phyloP scores from a whole-genome alignment of 92 coral and sea anemone species.

The Ricordea florida region DNA sequence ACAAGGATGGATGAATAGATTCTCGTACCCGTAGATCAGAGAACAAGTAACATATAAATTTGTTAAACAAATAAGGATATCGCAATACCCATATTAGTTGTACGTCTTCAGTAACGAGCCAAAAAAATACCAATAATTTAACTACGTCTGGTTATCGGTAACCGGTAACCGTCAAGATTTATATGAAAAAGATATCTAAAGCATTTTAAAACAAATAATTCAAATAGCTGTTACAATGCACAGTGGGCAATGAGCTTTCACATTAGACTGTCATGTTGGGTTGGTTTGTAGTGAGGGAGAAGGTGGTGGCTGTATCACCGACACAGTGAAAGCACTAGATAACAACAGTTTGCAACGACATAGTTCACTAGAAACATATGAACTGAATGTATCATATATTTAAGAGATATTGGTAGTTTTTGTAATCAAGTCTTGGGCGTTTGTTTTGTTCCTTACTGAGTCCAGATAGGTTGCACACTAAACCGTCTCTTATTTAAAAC shows the following conservation, averaged over 20 bases:
- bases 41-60: not conserved
- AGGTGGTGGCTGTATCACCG: not conserved
- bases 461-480: not conserved
- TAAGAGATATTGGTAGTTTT: slow-evolving; percentile 11
- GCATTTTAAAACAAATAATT: too few relatives aligned
- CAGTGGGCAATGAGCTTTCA: too few relatives aligned
- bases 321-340: not conserved
- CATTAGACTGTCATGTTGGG: too few relatives aligned
- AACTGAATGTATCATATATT: slow-evolving; percentile 34
- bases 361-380: not conserved
- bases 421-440: not conserved
- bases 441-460: too few relatives aligned
- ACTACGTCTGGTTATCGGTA: too few relatives aligned
- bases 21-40: slow-evolving; percentile 12
- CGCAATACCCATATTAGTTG: not conserved
- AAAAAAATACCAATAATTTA: too few relatives aligned
- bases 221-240: too few relatives aligned
- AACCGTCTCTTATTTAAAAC: not conserved
- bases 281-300: too few relatives aligned
- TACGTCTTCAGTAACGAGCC: not conserved
- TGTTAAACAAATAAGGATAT: not conserved
- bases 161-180: too few relatives aligned
- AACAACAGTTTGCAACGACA: too few relatives aligned
- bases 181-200: too few relatives aligned
- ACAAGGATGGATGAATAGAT: slow-evolving; percentile 9